Base-by-base conservation (phyloP, 1,140 invertebrate genomes). In the Andrena cerasifolii region DNA sequence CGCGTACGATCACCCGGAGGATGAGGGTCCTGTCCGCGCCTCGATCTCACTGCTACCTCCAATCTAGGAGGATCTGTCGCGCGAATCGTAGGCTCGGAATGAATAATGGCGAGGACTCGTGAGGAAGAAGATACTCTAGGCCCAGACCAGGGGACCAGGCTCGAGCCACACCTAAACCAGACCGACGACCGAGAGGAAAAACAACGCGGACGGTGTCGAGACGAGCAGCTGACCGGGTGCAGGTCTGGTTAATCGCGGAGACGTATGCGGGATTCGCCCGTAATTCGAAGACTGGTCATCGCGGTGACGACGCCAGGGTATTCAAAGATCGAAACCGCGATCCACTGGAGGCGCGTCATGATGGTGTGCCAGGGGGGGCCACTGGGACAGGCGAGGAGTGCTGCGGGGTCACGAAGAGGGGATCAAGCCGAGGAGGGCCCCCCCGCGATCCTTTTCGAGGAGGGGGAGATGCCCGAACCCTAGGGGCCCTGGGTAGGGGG, bases 211-310 rank as follows among this genome's bases (percentile, higher is more conserved):
- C 6, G 43, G 40, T 12, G 43, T 12, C 8, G 47, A 18, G 21
- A 8, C 12, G 5, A 49, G 10, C 47, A 18, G 54, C 53, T 71
- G 53, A 67, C 18, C 66, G 36, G 24, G 26, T 2, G 53, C 49
- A 21, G 40, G 16, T 10, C 47, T 59, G 76, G 49, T 78, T 83
- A 81, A 82, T 86, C 33, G 49, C 82, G 80, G 74, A 89, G 84
- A 88, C 88, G 73, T 76, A 80, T 86, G 86, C 86, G 84, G 85
- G 78, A 85, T 90, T 89, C 88, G 88, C 83, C 83, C 80, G 89
- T 90, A 89, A 90, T 90, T 90, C 88, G 88, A 89, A 87, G 89
- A 91, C 90, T 90, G 90, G 88, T 88, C 87, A 91, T 90, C 86
- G 86, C 82, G 71, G 83, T 83, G 84, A 84, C 88, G 86, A 85